Conservation (phyloP, 2,797 vertebrate species). For the Onychomys arenicola region DNA sequence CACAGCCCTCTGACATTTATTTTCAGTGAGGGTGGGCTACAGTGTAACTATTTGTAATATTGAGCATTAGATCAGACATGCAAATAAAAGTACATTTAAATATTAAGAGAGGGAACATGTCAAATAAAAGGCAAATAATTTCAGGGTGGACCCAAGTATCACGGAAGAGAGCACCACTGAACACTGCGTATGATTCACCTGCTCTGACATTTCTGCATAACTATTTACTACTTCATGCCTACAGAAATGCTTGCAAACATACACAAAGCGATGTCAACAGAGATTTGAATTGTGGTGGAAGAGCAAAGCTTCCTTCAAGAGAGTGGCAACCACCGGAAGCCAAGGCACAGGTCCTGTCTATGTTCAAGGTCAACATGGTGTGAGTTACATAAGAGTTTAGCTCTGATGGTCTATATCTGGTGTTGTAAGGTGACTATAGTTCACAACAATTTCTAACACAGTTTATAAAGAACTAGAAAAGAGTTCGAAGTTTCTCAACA, state of each 20-base stretch:
- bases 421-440: no score
- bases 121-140: not conserved
- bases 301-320: not conserved
- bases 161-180: not conserved
- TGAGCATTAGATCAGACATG: not conserved
- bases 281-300: not conserved
- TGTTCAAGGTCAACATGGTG: not conserved
- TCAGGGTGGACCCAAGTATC: not conserved
- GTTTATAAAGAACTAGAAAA: not conserved
- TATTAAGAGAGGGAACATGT: not conserved
- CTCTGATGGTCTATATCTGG: not conserved
- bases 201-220: not conserved
- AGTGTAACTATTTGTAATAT: not conserved
- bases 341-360: not conserved
- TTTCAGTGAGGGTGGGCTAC: not conserved
- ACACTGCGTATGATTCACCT: not conserved
- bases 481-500: not conserved
- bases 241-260: constrained; percentile 23
- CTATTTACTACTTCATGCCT: not conserved
- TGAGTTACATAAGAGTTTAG: not conserved
- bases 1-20: not conserved
- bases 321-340: not conserved
- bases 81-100: not conserved
- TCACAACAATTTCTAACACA: not conserved
- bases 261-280: not conserved